Conservation (phyloP, 2,797 vertebrate species). For the Acanthis flammea region DNA sequence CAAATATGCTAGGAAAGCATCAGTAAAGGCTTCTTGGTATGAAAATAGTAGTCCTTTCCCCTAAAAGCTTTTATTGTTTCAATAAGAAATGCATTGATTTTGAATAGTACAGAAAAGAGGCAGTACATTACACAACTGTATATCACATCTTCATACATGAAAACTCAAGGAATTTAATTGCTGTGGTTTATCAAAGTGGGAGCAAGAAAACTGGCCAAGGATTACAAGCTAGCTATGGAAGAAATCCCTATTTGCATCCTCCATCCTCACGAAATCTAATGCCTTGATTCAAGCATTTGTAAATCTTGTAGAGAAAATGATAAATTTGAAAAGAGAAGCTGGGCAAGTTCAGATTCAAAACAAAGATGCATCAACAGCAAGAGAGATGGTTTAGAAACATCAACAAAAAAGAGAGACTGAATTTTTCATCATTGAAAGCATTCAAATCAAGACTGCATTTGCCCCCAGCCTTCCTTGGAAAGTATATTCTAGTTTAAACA, state of each 20-base stretch:
- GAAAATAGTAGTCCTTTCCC: not conserved
- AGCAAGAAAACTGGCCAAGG: not conserved
- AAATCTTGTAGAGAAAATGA: not conserved
- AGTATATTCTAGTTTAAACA: not conserved
- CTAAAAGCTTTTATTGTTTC: not conserved
- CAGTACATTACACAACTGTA: not conserved
- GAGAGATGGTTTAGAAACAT: not conserved
- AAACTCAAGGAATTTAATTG: not conserved
- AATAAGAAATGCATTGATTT: not conserved
- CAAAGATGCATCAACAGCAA: not conserved
- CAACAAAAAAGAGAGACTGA: too few species aligned
- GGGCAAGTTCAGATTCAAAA: not conserved
- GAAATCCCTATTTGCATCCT: not conserved
- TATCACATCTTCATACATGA: accelerated
- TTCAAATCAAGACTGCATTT: not conserved
- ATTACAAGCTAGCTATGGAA: not conserved
- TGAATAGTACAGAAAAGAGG: not conserved
- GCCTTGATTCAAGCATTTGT: not conserved
- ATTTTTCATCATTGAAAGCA: not conserved
- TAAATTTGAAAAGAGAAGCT: not conserved
- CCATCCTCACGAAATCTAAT: not conserved
- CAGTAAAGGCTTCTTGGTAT: not conserved
- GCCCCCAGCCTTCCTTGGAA: not conserved
- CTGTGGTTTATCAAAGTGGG: not conserved
- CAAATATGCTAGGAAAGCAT: not conserved